Conservation (phyloP, 1,140 invertebrate species). For the Ostrea denselamellosa region DNA sequence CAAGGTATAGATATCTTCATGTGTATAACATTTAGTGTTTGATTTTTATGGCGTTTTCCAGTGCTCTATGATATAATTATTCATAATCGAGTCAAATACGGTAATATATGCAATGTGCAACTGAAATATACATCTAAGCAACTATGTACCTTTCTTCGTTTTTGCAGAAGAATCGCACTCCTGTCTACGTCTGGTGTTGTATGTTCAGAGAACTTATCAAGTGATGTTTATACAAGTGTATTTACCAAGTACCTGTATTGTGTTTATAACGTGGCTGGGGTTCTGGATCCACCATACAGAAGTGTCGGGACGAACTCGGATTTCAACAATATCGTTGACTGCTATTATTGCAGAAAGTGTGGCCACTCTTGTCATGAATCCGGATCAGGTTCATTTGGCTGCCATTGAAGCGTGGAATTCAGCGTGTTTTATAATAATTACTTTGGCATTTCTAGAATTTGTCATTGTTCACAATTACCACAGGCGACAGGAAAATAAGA, state of each 20-base stretch:
- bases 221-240: constrained; percentile 46
- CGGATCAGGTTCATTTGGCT: constrained; percentile 42
- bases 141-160: background rate
- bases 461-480: constrained; percentile 45
- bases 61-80: too few species aligned
- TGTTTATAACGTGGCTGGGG: constrained; percentile 47
- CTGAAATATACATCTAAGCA: too few species aligned
- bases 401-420: constrained; percentile 44
- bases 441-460: constrained; percentile 45
- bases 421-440: constrained; percentile 26
- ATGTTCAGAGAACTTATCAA: constrained; percentile 30
- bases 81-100: background rate
- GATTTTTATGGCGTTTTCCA: too few species aligned
- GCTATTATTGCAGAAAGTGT: constrained; percentile 43
- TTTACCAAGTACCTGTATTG: constrained; percentile 43
- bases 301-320: constrained; percentile 20
- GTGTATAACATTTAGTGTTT: too few species aligned
- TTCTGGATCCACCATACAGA: constrained; percentile 46
- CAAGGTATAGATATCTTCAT: background rate
- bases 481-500: background rate
- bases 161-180: background rate
- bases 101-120: background rate
- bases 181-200: constrained; percentile 8
- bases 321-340: constrained; percentile 28
- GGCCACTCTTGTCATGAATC: constrained; percentile 32